Conservation (phyloP, 2,113 vertebrate genomes). For the Neotoma lepida region DNA sequence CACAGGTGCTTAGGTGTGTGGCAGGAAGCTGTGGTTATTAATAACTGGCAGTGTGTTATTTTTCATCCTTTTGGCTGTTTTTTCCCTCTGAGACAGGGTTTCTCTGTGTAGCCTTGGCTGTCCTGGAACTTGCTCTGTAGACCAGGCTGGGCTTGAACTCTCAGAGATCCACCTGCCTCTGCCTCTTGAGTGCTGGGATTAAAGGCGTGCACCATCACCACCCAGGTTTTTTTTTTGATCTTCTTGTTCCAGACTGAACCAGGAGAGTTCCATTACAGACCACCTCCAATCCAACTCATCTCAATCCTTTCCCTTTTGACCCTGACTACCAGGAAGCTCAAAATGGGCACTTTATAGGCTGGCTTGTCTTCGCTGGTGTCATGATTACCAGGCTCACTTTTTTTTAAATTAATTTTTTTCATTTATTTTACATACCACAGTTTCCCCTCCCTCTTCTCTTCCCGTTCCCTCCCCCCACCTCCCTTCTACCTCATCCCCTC, state of each 20-base stretch:
- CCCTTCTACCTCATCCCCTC: too few relatives aligned
- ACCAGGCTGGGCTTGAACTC: neutral
- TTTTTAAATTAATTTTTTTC: neutral
- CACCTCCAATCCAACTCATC: neutral
- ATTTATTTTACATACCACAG: neutral
- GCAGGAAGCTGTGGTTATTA: neutral
- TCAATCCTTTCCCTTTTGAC: neutral
- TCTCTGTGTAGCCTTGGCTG: neutral
- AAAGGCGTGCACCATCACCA: neutral
- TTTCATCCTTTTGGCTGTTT: neutral
- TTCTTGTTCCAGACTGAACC: neutral
- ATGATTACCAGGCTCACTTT: neutral
- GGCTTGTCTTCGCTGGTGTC: neutral
- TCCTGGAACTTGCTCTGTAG: neutral
- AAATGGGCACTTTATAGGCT: neutral
- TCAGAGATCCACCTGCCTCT: neutral
- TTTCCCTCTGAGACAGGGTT: too few relatives aligned
- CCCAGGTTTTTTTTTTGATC: neutral
- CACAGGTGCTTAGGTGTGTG: neutral
- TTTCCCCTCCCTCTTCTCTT: neutral
- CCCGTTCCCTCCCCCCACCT: too few relatives aligned
- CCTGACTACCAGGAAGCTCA: conserved; percentile 35
- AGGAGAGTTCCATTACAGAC: neutral
- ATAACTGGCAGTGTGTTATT: neutral
- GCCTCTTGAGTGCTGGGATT: neutral